phyloP scores from a whole-genome alignment of 2,888 invertebrate genomes.

The Drosophila tanythrix region DNA sequence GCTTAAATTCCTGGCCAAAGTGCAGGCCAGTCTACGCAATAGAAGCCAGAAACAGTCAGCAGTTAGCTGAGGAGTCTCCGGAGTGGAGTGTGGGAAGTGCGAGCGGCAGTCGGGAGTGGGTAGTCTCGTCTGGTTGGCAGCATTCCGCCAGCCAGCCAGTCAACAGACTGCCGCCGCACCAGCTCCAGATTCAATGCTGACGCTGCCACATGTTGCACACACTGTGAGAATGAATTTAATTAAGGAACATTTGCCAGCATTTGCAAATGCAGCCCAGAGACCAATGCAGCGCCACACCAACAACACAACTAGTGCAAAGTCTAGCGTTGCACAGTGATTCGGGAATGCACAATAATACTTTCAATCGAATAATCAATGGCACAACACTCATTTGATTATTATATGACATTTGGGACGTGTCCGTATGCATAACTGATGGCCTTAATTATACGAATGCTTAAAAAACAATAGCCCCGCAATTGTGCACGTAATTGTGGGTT shows the following conservation, averaged over 20 bases:
- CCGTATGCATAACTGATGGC: conserved; percentile 5
- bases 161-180: conserved; percentile 13
- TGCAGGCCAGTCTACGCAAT: conserved; percentile 54
- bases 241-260: conserved; percentile 66
- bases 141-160: conserved; percentile 36
- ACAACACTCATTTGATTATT: conserved; percentile 13
- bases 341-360: background rate
- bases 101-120: conserved; percentile 10
- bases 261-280: conserved; percentile 59
- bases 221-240: conserved; percentile 81
- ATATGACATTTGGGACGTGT: conserved; percentile 8
- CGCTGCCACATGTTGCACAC: conserved; percentile 79
- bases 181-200: conserved; percentile 20
- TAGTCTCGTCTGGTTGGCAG: conserved; percentile 40
- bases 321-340: conserved; percentile 60
- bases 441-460: background rate
- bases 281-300: conserved; percentile 74
- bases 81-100: background rate
- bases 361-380: background rate
- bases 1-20: conserved; percentile 58
- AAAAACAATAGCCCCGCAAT: conserved; percentile 11
- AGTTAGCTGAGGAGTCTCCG: background rate
- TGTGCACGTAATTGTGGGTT: conserved; percentile 32
- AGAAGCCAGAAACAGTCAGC: conserved; percentile 27
- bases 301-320: conserved; percentile 69